These are phyloP conservation scores for Sebastes miniatus DNA, from an alignment of 2,797 vertebrate genomes.

Conservation along the genomic window DNA sequence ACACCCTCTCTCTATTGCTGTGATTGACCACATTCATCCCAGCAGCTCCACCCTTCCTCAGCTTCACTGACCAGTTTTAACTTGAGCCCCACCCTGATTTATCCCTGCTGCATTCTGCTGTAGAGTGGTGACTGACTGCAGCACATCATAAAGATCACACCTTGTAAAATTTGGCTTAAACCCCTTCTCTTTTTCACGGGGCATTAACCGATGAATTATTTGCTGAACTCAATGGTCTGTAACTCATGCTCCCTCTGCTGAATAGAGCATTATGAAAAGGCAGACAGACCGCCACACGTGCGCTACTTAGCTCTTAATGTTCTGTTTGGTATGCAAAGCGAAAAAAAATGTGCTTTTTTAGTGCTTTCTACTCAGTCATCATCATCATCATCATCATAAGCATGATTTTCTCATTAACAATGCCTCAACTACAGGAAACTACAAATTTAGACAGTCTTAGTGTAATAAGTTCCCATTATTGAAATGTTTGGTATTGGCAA, in stretches of 20 bases:
- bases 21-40: conserved; percentile 65
- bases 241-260: conserved; percentile 5
- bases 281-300: background rate
- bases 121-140: background rate
- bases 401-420: background rate
- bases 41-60: conserved; percentile 61
- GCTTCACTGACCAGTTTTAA: conserved; percentile 48
- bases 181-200: conserved; percentile 16
- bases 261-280: conserved; percentile 29
- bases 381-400: background rate
- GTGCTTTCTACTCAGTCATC: background rate
- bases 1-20: conserved; percentile 49
- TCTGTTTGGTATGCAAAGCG: conserved; percentile 6
- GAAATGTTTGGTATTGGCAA: conserved; percentile 3
- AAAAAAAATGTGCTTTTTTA: background rate
- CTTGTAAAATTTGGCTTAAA: conserved; percentile 28
- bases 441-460: background rate
- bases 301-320: background rate
- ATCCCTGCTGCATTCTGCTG: conserved; percentile 9
- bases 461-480: background rate
- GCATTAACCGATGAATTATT: conserved; percentile 48
- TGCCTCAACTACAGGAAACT: conserved; percentile 4
- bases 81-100: conserved; percentile 54
- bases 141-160: conserved; percentile 36
- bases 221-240: conserved; percentile 35